Evolutionary conservation across 2,797 vertebrate species (phyloP).

Genomic region (Myotis findleyi): DNA sequence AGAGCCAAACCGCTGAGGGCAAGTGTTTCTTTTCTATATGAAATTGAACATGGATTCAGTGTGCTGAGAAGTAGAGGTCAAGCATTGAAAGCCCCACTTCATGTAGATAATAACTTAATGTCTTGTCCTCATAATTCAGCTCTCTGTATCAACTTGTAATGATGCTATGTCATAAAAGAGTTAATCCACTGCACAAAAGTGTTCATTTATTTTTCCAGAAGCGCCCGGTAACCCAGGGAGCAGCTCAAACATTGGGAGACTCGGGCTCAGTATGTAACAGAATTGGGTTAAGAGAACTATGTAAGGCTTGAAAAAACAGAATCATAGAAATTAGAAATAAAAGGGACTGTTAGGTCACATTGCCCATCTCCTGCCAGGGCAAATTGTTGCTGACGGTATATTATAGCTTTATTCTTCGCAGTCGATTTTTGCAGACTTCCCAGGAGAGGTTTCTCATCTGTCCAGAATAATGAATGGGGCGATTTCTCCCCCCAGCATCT

Average conservation of each 20-base stretch:
- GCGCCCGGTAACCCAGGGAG: background rate
- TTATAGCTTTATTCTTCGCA: constrained; percentile 82
- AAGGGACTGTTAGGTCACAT: constrained; percentile 75
- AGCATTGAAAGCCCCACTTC: background rate
- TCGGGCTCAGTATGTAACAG: constrained; percentile 57
- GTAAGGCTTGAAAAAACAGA: constrained; percentile 67
- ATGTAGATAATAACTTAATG: constrained; percentile 43
- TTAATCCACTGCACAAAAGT: constrained; percentile 20
- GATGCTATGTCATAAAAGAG: background rate
- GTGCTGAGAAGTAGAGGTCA: background rate
- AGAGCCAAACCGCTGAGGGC: too few relatives aligned
- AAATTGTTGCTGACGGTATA: constrained; percentile 76
- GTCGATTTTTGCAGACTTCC: constrained; percentile 75
- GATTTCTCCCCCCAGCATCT: constrained; percentile 68
- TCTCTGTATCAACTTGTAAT: background rate
- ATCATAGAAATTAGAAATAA: constrained; percentile 77
- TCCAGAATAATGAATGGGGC: constrained; percentile 70
- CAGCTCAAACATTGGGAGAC: background rate
- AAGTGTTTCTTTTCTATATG: background rate
- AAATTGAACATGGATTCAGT: background rate
- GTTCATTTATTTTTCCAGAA: background rate
- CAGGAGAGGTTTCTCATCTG: constrained; percentile 80
- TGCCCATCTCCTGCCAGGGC: constrained; percentile 70
- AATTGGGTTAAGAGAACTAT: constrained; percentile 69
- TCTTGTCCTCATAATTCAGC: constrained; percentile 28